Evolutionary conservation across 2,888 invertebrate species (phyloP), one percentile per base, ranked within the genome.

Genomic region (Tricholauxania praeusta): DNA sequence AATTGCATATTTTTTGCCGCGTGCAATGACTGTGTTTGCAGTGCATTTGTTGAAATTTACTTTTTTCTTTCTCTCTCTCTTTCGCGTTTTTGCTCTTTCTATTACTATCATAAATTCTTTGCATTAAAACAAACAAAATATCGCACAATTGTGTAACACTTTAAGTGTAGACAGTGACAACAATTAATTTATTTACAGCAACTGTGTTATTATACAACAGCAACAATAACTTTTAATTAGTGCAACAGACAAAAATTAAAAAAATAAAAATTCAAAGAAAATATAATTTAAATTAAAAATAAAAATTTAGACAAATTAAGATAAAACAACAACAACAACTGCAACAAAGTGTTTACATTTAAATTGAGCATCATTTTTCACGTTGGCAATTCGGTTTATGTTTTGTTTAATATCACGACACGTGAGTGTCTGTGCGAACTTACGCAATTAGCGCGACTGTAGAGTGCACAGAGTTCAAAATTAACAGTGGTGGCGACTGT

Each of bases 31-130:
- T 59, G 17, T 14, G 12, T 39, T 39, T 19, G 12, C 15, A 15
- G 28, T 48, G 68, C 32, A 32, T 48, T 53, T 51, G 55, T 68
- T 71, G 57, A 53, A 68, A 67, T 63, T 55, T 49, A 7, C 10
- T 39, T 10, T 39, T 39, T 10, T 10, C 39, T 39, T 7, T 39
- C 39, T 10, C 39, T 14, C 14, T 57, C 22, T 62, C 15, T 51
- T 14, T 39, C 32, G 51, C 32, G 52, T 49, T 10, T 28, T 59
- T 12, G 32, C 15, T 62, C n/a, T 12, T 32, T 53, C 28, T n/a
- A 32, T 14, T 59, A 59, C 15, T 59, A 63, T 22, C 17, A 28
- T 12, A 48, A 48, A 14, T 57, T 55, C 15, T 12, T 67, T 53
- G 39, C 53, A 14, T 53, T 48, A 17, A 28, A 12, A 39, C 47